phyloP scores from a whole-genome alignment of 1,140 invertebrate species.

The Panagrolaimus sp. region DNA sequence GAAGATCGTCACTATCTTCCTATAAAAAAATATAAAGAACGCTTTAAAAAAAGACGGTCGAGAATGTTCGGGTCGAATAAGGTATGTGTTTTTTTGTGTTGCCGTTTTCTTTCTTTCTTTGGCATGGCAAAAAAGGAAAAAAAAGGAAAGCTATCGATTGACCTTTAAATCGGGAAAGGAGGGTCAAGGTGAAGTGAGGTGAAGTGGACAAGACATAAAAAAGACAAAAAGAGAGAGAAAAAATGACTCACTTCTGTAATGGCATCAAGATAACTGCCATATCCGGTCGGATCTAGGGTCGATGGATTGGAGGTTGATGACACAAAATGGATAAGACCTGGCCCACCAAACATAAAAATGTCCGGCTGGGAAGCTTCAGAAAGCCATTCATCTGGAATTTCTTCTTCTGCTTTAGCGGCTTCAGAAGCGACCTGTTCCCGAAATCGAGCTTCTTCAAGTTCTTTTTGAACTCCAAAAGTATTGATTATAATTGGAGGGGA shows the following conservation, averaged over 20 bases:
- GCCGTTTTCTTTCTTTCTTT: not conserved
- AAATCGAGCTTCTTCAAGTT: not conserved
- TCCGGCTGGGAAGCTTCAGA: not conserved
- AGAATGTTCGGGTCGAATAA: not conserved
- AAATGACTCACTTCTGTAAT: slow-evolving; percentile 1
- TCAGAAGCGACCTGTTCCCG: not conserved
- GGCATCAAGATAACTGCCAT: slow-evolving; percentile 10
- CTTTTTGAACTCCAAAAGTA: slow-evolving; percentile 12
- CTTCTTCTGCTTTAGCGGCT: not conserved
- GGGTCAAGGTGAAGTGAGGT: not conserved
- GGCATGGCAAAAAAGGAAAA: not conserved
- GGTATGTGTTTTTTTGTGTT: not conserved
- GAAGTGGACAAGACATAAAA: not conserved
- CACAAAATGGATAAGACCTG: not conserved
- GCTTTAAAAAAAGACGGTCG: not conserved
- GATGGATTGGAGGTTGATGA: not conserved
- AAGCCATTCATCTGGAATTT: slow-evolving; percentile 3
- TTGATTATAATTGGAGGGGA: not conserved
- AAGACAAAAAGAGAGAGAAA: no score
- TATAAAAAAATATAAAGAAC: not conserved
- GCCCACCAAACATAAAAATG: not conserved
- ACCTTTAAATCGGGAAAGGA: not conserved
- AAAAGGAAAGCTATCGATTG: not conserved
- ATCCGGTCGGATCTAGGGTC: not conserved
- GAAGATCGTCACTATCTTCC: slow-evolving; percentile 15